Base-by-base conservation (phyloP, 1,140 invertebrate species). In the Lepidostoma basale region DNA sequence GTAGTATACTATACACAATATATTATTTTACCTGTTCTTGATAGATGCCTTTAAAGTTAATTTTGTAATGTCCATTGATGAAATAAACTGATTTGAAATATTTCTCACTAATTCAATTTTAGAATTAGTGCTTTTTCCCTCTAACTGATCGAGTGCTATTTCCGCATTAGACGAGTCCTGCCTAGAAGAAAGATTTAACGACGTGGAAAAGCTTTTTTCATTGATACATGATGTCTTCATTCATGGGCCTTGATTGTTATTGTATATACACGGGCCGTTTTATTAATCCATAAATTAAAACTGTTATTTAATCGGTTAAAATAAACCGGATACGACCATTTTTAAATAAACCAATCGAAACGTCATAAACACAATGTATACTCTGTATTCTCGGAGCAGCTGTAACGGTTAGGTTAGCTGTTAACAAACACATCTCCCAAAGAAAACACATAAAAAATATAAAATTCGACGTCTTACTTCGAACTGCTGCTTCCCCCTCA, bases 311-410 rank as follows among this genome's bases (percentile, higher is more conserved):
- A 39, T 39, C 33, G 30, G 30, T 39, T 59, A 22, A 40, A 20
- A 40, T 23, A 40, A 39, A 59, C 54, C 54, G 54, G 54, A 59
- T 59, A 40, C 54, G 54, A 59, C 54, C 54, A 59, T 59, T 59
- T 59, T 59, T 59, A 59, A 59, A 59, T 59, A 59, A 59, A 59
- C 54, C 54, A 59, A 59, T 59, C 14, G 33, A 59, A 33, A 59
- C 54, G 54, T 59, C 54, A 59, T 59, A 59, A 59, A 59, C 30
- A 36, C n/a, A 39, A 18, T 39, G 20, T 39, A 22, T 22, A 36
- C 16, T 39, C 22, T 22, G 16, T 1, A 12, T 18, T 45, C 18
- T 45, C 18, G 18, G 9, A 40, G 16, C 54, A 59, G 54, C 54
- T 59, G 54, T 39, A 59, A 59, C 23, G 18, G 54, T 40, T 40